These are phyloP conservation scores for Microcebus griseorufus DNA, from an alignment of 2,113 vertebrate genomes.

Conservation along the genomic window DNA sequence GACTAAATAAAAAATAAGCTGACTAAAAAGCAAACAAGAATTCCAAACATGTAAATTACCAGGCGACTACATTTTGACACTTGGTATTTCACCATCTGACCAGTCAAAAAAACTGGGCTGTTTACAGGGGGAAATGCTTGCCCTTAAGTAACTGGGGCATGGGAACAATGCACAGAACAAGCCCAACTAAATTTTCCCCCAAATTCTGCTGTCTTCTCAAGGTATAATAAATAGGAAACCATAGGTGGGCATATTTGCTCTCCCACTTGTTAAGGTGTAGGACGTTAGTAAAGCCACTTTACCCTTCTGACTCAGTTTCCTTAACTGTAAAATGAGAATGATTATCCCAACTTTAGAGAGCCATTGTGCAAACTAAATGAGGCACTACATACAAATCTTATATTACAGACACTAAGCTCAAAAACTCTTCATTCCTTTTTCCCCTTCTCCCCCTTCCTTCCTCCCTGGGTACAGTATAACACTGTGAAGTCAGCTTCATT, in stretches of 20 bases:
- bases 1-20: not conserved
- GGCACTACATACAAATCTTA: not conserved
- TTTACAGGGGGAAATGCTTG: not conserved
- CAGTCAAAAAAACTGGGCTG: not conserved
- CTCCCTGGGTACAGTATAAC: not conserved
- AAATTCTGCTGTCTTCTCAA: not conserved
- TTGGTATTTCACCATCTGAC: constrained; percentile 42
- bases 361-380: not conserved
- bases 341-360: not conserved
- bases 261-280: not conserved
- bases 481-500: not conserved
- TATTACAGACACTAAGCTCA: constrained; percentile 18
- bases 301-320: constrained; percentile 1
- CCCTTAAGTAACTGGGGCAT: not conserved
- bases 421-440: not conserved
- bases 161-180: not conserved
- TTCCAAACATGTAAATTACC: not conserved
- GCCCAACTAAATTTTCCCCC: not conserved
- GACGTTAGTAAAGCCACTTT: constrained; percentile 16
- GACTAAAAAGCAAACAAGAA: not conserved
- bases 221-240: not conserved
- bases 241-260: not conserved
- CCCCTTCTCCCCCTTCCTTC: not conserved
- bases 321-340: constrained; percentile 39
- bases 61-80: constrained; percentile 19